Conservation (phyloP, 2,797 vertebrate species). For the Takifugu rubripes region DNA sequence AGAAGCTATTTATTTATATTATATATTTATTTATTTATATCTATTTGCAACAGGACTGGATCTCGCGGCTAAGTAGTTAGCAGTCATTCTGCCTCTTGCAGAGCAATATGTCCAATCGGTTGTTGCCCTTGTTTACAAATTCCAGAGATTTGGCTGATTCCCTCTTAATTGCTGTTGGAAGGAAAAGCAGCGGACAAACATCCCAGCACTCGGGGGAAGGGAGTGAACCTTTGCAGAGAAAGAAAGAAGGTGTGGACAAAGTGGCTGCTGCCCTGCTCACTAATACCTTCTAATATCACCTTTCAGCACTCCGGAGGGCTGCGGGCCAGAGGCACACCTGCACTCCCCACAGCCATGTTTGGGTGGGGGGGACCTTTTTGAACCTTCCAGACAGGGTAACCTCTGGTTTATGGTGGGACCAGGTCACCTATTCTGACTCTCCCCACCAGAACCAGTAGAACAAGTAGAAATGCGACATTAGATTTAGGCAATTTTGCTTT, state of each 20-base stretch:
- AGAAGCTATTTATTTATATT: too few relatives aligned
- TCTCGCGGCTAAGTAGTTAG: too few relatives aligned
- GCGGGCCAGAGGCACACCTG: constrained; percentile 69
- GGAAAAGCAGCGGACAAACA: constrained; percentile 20
- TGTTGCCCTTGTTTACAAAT: constrained; percentile 3
- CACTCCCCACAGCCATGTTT: constrained; percentile 51
- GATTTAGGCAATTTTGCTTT: constrained; percentile 12
- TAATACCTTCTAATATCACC: constrained; percentile 68
- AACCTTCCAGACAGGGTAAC: constrained; percentile 43
- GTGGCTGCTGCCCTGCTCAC: constrained; percentile 52
- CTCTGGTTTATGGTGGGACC: constrained; percentile 37
- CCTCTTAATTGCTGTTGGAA: constrained; percentile 6
- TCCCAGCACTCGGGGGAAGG: constrained; percentile 11
- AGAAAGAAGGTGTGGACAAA: constrained; percentile 49
- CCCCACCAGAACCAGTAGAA: constrained; percentile 6
- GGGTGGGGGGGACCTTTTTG: constrained; percentile 56
- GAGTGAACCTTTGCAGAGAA: constrained; percentile 22
- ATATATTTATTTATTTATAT: too few relatives aligned
- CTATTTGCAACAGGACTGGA: too few relatives aligned
- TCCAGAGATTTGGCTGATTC: constrained; percentile 1
- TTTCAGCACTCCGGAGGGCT: constrained; percentile 60
- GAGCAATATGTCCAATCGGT: not conserved
- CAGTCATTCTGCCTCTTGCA: not conserved
- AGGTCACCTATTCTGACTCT: not conserved
- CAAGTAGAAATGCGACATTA: not conserved